These are phyloP conservation scores for Notolepis coatsorum DNA, from an alignment of 2,797 vertebrate genomes.

Conservation along the genomic window DNA sequence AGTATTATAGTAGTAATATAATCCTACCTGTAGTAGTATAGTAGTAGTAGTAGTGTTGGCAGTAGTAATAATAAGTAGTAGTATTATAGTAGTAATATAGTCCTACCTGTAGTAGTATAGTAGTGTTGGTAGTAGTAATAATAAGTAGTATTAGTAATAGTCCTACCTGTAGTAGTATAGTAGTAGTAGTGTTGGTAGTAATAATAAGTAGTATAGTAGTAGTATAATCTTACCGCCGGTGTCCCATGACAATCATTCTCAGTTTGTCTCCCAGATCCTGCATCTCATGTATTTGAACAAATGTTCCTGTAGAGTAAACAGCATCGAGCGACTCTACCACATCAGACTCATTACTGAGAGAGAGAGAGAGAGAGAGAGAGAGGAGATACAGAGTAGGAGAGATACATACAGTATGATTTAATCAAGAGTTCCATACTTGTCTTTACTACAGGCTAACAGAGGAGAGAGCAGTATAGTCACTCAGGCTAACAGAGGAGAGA, in stretches of 20 bases:
- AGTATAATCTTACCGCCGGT: slow-evolving; percentile 86
- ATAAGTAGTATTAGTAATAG: neutral
- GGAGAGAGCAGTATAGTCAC: no score
- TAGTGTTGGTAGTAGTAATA: neutral
- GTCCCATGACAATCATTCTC: slow-evolving; percentile 98
- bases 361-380: slow-evolving; percentile 16
- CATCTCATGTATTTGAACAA: slow-evolving; percentile 99
- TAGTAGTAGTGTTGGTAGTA: neutral
- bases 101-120: neutral
- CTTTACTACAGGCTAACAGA: no score
- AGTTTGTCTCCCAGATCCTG: slow-evolving; percentile 97
- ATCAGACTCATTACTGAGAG: slow-evolving; percentile 91
- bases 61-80: neutral
- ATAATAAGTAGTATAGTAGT: neutral
- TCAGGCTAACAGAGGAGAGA: no score
- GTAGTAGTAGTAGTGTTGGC: neutral
- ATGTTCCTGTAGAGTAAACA: slow-evolving; percentile 92
- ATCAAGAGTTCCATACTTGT: no score
- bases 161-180: neutral
- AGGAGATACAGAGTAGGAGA: slow-evolving; percentile 4
- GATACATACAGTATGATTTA: neutral
- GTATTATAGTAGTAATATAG: neutral
- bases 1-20: no score
- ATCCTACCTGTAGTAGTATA: no score
- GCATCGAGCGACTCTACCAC: slow-evolving; percentile 91